Evolutionary conservation across 2,797 vertebrate genomes (phyloP), one percentile per base, ranked within the genome.

Genomic region (Sardinella longiceps): DNA sequence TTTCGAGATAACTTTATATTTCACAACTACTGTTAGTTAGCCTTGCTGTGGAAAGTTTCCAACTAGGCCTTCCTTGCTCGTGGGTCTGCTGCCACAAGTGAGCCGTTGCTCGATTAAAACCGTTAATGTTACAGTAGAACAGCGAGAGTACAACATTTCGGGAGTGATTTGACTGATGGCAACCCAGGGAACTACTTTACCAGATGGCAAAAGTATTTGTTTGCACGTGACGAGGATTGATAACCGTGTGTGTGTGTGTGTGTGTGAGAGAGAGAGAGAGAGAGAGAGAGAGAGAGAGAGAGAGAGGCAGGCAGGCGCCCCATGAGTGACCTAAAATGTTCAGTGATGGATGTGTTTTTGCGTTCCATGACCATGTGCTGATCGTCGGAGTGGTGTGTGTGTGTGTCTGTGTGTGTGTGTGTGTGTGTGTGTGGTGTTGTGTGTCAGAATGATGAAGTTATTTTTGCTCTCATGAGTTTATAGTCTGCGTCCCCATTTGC

Each of bases 1-100:
- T 23, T 37, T 5, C 39, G 66, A 39, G 30, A 74, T 66, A 39
- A 15, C n/a, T n/a, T n/a, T n/a, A n/a, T n/a, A 74, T 37, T 74
- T 74, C 4, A 20, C 66, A 37, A 74, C 30, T 33, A 20, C 28
- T 37, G 15, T 18, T 10, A 18, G 7, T 15, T 74, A 30, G 37
- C n/a, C n/a, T n/a, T n/a, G n/a, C 18, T 77, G 70, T 39, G 15
- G 39, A 77, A 77, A 77, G 33, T 77, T 77, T 77, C 33, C 70
- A 39, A 37, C 12, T 74, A 43, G 18, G 37, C 15, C 37, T 43
- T 37, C 20, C 5, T 33, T 28, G 12, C 28, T 0, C 5, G 1
- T 39, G 51, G 20, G 18, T 53, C 5, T 3, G 28, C 28, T 66
- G 70, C 5, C 6, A 18, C 18, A 33, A 25, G 33, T 5, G 30